These are phyloP conservation scores for human (Homo sapiens) DNA, from an alignment of 2,113 vertebrate species.

Conservation along the genomic window GRCh38 chrX:127170001-127170500, in stretches of 20 bases:
- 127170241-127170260: background rate
- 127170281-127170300: background rate
- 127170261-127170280: background rate
- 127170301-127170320: background rate
- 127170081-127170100: background rate
- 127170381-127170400: background rate
- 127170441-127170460: background rate
- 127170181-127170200: background rate
- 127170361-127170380: background rate
- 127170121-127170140: background rate
- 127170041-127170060: background rate
- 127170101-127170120: background rate
- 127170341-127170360: background rate
- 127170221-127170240: background rate
- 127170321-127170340: background rate
- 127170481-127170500: background rate
- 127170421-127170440: background rate
- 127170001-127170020: background rate
- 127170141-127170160: background rate
- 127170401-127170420: background rate
- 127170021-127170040: background rate
- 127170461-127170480: background rate
- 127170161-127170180: background rate
- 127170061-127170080: background rate
- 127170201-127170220: background rate